These are phyloP conservation scores for Drosophila kambysellisi DNA, from an alignment of 2,888 invertebrate species.

Conservation along the genomic window DNA sequence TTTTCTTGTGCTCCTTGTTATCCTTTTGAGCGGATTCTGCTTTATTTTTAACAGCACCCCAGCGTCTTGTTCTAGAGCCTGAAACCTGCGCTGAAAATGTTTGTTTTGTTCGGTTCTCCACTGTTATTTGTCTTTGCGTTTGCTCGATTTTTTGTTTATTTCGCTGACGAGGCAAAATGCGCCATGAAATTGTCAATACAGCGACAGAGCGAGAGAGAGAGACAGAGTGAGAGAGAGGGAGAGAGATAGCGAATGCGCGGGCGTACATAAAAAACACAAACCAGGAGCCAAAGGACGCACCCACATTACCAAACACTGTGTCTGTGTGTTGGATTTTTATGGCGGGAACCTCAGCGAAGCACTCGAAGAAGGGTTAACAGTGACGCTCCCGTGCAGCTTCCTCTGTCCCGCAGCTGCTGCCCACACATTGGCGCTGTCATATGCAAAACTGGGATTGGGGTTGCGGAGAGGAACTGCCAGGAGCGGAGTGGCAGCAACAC, in stretches of 20 bases:
- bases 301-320: slow-evolving; percentile 63
- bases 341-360: slow-evolving; percentile 59
- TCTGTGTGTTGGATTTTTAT: slow-evolving; percentile 69
- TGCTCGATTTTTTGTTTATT: slow-evolving; percentile 77
- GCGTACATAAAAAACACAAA: slow-evolving; percentile 45
- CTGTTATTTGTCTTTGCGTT: slow-evolving; percentile 75
- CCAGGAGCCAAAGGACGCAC: slow-evolving; percentile 53
- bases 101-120: slow-evolving; percentile 67
- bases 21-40: slow-evolving; percentile 51
- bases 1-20: slow-evolving; percentile 30
- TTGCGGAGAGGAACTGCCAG: slow-evolving; percentile 30
- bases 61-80: slow-evolving; percentile 67
- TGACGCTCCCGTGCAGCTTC: slow-evolving; percentile 65
- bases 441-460: slow-evolving; percentile 67
- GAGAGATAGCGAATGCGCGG: slow-evolving; percentile 13
- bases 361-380: slow-evolving; percentile 74
- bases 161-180: slow-evolving; percentile 80
- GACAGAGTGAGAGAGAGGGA: not conserved
- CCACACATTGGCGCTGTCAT: slow-evolving; percentile 61
- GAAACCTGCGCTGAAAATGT: slow-evolving; percentile 66
- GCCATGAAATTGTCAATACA: slow-evolving; percentile 78
- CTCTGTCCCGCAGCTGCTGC: not conserved
- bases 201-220: slow-evolving; percentile 15
- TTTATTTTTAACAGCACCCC: slow-evolving; percentile 79
- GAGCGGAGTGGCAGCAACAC: slow-evolving; percentile 70